Base-by-base conservation (phyloP, 2,113 vertebrate genomes). In the Actinemys pallida region DNA sequence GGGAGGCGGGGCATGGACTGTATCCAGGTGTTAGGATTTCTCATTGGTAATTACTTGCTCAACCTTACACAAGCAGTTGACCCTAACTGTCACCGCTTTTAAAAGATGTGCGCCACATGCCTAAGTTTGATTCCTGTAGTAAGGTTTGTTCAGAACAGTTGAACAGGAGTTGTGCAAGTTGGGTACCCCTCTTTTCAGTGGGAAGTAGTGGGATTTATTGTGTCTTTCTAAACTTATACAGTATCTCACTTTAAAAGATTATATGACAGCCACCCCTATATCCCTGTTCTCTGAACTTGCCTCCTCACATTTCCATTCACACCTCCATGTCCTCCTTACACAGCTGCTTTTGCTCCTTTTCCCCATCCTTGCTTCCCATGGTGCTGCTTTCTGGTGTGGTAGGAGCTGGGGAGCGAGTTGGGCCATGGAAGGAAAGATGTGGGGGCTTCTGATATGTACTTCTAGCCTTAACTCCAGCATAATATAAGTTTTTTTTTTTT, bases 201-300 rank as follows among this genome's bases (percentile, higher is more conserved):
- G 78, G 31, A 49, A 31, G 27, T 35, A 49, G 25, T 29, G 47
- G 78, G 17, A 47, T 14, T 45, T 47, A 78, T 76, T 42, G 22
- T n/a, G 52, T 87, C 86, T 83, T 76, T 78, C 80, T 75, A 81
- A 2, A 27, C 17, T 13, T 65, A 35, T 14, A 11, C 10, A 12
- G 14, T 59, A 42, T 17, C 52, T 54, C 76, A 11, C 49, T 84
- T 57, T 82, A 65, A 78, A 0, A 29, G 6, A 24, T 31, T 5
- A 4, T 1, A 0, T 17, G 62, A 76, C 0, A 4, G 29, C 81
- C 56, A 20, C 31, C 52, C 20, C 16, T 13, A 39, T 0, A 0
- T n/a, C 85, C 27, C 35, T 84, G 57, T 45, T 69, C 88, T 62
- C 42, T 78, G 75, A 89, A 72, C 16, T 0, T 20, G 31, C 31